Evolutionary conservation across 2,797 vertebrate species (phyloP).

Genomic region (Dromococcyx pavoninus): DNA sequence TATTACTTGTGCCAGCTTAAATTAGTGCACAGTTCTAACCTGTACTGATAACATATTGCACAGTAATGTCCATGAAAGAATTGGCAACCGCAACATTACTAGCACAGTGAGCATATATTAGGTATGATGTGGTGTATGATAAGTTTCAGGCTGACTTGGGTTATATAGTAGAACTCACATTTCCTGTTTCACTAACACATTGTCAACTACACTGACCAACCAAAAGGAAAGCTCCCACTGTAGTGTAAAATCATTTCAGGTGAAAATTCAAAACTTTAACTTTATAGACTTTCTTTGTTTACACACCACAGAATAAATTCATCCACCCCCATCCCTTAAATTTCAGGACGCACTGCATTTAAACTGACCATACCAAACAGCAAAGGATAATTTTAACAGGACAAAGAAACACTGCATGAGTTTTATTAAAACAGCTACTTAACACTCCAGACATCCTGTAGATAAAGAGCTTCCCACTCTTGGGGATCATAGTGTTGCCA

Average conservation of each 20-base stretch:
- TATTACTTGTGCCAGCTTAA: background rate
- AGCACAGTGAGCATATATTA: background rate
- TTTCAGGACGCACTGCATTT: background rate
- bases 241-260: background rate
- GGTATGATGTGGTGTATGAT: background rate
- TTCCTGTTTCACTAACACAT: background rate
- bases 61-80: background rate
- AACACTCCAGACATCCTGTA: constrained; percentile 60
- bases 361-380: background rate
- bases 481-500: constrained; percentile 36
- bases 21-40: background rate
- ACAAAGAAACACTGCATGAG: constrained; percentile 10
- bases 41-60: background rate
- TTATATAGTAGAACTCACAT: background rate
- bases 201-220: background rate
- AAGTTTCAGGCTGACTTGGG: background rate
- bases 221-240: background rate
- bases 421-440: constrained; percentile 54
- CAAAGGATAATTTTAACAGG: constrained; percentile 25
- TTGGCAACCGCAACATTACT: background rate
- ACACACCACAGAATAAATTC: background rate
- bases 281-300: background rate
- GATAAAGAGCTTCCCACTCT: constrained; percentile 50
- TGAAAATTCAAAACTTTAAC: background rate
- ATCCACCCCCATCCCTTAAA: background rate